These are phyloP conservation scores for Andinoacara biseriatus DNA, from an alignment of 2,113 vertebrate species.

Conservation along the genomic window DNA sequence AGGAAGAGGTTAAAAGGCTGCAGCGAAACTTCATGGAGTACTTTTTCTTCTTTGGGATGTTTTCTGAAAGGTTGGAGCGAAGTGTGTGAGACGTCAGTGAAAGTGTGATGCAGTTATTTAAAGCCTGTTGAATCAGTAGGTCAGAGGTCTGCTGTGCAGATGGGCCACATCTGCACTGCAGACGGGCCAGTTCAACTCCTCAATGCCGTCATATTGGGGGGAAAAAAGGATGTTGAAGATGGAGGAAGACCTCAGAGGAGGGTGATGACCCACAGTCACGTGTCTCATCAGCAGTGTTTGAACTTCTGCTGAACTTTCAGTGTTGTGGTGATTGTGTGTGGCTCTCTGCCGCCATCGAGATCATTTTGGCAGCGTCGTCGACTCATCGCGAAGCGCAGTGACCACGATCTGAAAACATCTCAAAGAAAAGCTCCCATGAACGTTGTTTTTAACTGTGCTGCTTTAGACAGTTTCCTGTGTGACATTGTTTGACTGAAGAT, in stretches of 20 bases:
- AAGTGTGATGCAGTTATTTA: not conserved
- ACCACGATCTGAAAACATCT: too few species aligned
- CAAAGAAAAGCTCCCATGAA: not conserved
- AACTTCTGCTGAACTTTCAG: not conserved
- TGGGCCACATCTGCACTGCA: too few species aligned
- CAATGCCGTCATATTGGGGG: too few species aligned
- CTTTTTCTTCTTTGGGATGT: not conserved
- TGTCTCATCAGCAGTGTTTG: too few species aligned
- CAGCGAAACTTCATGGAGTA: not conserved
- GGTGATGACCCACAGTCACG: too few species aligned
- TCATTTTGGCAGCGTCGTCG: too few species aligned
- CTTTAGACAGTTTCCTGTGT: not conserved
- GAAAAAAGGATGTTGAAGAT: too few species aligned
- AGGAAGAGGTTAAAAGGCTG: not conserved
- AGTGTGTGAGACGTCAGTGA: not conserved
- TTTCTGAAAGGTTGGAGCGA: not conserved
- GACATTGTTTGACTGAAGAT: not conserved
- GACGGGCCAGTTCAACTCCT: too few species aligned
- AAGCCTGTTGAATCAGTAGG: not conserved
- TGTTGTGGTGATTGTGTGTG: not conserved
- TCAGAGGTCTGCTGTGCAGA: not conserved
- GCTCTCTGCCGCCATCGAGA: not conserved
- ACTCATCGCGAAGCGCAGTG: too few species aligned
- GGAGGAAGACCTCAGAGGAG: too few species aligned
- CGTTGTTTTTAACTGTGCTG: not conserved